Evolutionary conservation across 2,797 vertebrate species (phyloP).

Genomic region (Neoniphon sammara): DNA sequence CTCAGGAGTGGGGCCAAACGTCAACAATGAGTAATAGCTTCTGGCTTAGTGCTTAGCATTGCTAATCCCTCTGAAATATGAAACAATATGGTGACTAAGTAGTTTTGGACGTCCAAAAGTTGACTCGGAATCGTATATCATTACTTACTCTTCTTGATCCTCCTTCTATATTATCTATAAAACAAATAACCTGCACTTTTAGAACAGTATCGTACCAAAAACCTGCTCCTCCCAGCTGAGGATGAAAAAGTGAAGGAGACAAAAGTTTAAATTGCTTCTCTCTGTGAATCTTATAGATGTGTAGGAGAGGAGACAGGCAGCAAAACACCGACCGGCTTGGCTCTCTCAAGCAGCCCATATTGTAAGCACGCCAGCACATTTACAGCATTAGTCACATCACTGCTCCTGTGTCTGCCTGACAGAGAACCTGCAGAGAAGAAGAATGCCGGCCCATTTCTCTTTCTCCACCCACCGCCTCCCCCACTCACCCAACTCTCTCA

Average conservation of each 20-base stretch:
- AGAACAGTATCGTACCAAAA: conserved; percentile 9
- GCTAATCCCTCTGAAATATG: background rate
- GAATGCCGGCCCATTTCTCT: conserved; percentile 57
- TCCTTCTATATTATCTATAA: background rate
- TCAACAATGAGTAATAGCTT: background rate
- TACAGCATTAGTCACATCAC: conserved; percentile 78
- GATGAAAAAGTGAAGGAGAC: conserved; percentile 61
- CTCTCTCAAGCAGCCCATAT: conserved; percentile 53
- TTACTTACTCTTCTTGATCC: background rate
- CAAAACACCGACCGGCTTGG: conserved; percentile 44
- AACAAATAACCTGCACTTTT: conserved; percentile 18
- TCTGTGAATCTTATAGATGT: conserved; percentile 52
- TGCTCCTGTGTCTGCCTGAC: conserved; percentile 67
- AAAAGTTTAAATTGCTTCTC: conserved; percentile 72
- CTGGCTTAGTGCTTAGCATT: background rate
- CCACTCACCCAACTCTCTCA: conserved; percentile 9
- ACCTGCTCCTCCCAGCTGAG: conserved; percentile 29
- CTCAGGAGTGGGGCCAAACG: background rate
- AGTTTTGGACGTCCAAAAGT: background rate
- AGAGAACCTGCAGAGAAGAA: conserved; percentile 68
- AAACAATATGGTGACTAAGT: conserved; percentile 9
- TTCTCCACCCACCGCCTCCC: conserved; percentile 15
- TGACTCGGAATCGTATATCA: background rate
- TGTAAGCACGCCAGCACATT: conserved; percentile 67
- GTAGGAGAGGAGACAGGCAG: conserved; percentile 62